Conservation (phyloP, 1,140 invertebrate genomes). For the Armadillidium nasatum region DNA sequence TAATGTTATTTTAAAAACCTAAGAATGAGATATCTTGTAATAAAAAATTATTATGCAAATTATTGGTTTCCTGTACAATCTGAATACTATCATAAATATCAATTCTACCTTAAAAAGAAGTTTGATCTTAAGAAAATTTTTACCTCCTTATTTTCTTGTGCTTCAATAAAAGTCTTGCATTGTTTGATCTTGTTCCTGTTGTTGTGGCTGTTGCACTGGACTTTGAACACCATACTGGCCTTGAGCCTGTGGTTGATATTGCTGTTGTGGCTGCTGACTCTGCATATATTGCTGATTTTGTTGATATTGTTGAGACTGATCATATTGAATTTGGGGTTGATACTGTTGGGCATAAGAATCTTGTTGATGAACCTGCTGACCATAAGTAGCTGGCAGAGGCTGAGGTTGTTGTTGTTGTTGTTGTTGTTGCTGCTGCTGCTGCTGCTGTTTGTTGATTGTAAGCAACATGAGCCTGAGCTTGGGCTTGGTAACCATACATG, state of each 20-base stretch:
- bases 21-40: background rate
- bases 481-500: slow-evolving; percentile 40
- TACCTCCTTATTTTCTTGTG: slow-evolving; percentile 41
- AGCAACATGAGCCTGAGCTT: slow-evolving; percentile 30
- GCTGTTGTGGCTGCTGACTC: slow-evolving; percentile 12
- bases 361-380: slow-evolving; percentile 21
- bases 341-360: background rate
- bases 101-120: background rate
- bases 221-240: slow-evolving; percentile 17
- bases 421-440: slow-evolving; percentile 26
- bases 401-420: slow-evolving; percentile 4
- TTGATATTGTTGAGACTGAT: slow-evolving; percentile 2
- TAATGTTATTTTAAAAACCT: background rate
- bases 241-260: slow-evolving; percentile 18
- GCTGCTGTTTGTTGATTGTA: slow-evolving; percentile 20
- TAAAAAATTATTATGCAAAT: background rate
- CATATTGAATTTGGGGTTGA: background rate
- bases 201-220: background rate
- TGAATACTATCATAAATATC: background rate
- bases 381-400: background rate
- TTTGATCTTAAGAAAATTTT: slow-evolving; percentile 12
- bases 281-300: slow-evolving; percentile 19
- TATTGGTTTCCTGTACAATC: background rate
- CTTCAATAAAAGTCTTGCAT: slow-evolving; percentile 39
- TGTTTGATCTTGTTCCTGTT: background rate